Evolutionary conservation across 2,113 vertebrate genomes (phyloP).

Genomic region (Passer montanus): DNA sequence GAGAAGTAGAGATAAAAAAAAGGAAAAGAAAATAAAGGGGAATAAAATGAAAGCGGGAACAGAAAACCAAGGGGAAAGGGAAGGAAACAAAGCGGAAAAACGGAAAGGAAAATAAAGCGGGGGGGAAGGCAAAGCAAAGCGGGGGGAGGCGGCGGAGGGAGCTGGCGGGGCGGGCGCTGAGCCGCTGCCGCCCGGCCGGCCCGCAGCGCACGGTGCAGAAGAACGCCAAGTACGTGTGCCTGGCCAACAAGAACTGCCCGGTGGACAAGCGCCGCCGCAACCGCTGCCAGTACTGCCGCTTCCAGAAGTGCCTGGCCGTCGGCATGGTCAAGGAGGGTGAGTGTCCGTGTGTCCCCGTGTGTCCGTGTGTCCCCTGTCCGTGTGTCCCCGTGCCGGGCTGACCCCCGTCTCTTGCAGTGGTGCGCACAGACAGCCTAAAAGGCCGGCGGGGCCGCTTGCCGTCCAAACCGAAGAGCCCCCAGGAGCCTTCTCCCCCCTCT

Average conservation of each 20-base stretch:
- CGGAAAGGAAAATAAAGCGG: background rate
- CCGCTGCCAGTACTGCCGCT: slow-evolving; percentile 98
- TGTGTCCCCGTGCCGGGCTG: background rate
- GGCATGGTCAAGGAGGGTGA: slow-evolving; percentile 99
- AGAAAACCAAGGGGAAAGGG: background rate
- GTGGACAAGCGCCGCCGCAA: slow-evolving; percentile 82
- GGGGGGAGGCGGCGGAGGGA: background rate
- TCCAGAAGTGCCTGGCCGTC: slow-evolving; percentile 94
- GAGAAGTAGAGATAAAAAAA: background rate
- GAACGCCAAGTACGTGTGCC: slow-evolving; percentile 97
- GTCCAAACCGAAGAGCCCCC: slow-evolving; percentile 98
- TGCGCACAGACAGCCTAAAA: slow-evolving; percentile 96
- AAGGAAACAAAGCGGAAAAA: background rate
- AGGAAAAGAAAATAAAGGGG: background rate
- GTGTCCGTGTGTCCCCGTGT: background rate
- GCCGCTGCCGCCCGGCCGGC: background rate
- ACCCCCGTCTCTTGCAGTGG: slow-evolving; percentile 79
- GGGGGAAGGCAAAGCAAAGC: accelerated
- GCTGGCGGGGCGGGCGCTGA: background rate
- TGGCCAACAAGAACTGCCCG: slow-evolving; percentile 98
- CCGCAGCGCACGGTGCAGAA: slow-evolving; percentile 96
- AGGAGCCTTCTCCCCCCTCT: slow-evolving; percentile 94
- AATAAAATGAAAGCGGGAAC: accelerated
- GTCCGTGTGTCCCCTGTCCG: background rate
- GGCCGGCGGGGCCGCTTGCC: slow-evolving; percentile 95